Base-by-base conservation (phyloP, 2,113 vertebrate genomes). In the Promerops cafer region DNA sequence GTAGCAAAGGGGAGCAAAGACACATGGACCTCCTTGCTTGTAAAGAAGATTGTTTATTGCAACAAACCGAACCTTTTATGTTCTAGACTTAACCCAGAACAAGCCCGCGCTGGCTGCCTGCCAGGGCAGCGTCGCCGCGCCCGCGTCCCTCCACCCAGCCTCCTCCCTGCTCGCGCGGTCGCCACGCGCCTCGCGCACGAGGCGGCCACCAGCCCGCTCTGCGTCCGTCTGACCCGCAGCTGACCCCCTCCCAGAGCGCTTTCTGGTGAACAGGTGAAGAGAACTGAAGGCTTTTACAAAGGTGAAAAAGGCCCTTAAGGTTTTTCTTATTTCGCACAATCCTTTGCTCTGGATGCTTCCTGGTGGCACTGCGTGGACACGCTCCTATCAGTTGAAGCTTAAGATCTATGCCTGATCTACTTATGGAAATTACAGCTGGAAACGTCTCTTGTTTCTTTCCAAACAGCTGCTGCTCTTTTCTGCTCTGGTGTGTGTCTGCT, bases 121-220 rank as follows among this genome's bases (percentile, higher is more conserved):
- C 31, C 53, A 28, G 13, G 7, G 10, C 3, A 0, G 17, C 4
- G 13, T 21, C 3, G 0, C 17, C 1, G 1, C 50, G 33, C 37
- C 10, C 0, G 5, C 1, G 4, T 56, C 23, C 5, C 50, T 26
- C 9, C 7, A 11, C 30, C 35, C 49, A 18, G 1, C 16, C 16
- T 0, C 37, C 37, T 27, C 52, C 39, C 10, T 9, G 30, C 9
- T 3, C 30, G 2, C 4, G 5, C 23, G 19, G 37, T 33, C 23
- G 39, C 10, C 18, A 5, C 10, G 4, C 8, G 26, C 15, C 70
- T 21, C 17, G 2, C 40, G n/a, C 63, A n/a, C 11, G 4, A n/a
- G 31, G 39, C 7, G 6, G 12, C 24, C 39, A 40, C 7, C 64
- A 35, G 0, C 39, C 40, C 4, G 1, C 11, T 16, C 35, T 50